A percentile compares a stretch with the other conserved stretches of the same genome.
Conservation (phyloP, 2,888 invertebrate genomes). For the Drosophila conformis region DNA sequence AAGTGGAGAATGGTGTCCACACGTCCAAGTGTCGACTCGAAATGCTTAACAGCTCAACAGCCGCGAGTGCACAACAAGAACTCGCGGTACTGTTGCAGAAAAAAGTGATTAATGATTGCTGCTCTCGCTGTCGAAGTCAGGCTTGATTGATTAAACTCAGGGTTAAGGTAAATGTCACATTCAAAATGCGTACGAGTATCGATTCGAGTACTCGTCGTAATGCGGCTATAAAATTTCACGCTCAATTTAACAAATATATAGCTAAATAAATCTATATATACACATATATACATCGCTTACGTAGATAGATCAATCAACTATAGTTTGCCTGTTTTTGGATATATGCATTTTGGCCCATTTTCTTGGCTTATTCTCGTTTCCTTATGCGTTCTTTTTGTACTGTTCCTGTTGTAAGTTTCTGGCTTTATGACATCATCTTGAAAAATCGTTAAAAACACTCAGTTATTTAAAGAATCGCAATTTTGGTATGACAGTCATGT, state of each 20-base stretch:
- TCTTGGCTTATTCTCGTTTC: not conserved
- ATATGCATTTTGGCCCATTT: constrained; percentile 32
- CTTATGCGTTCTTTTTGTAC: not conserved
- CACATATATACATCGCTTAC: not conserved
- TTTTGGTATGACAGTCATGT: constrained; percentile 67
- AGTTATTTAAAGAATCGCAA: constrained; percentile 49
- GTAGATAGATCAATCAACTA: constrained; percentile 5
- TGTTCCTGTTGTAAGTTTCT: constrained; percentile 14
- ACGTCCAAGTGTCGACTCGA: constrained; percentile 18
- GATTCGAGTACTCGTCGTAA: constrained; percentile 24
- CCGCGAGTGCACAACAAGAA: constrained; percentile 7
- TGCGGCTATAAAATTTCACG: constrained; percentile 58
- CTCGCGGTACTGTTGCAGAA: constrained; percentile 21
- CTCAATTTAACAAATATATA: constrained; percentile 60
- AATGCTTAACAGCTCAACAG: constrained; percentile 40
- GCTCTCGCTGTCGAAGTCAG: constrained; percentile 50
- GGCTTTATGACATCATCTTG: constrained; percentile 54
- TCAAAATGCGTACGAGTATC: constrained; percentile 13
- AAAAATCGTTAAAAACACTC: constrained; percentile 32
- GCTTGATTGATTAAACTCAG: constrained; percentile 76
- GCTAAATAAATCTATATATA: constrained; percentile 6
- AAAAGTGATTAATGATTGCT: constrained; percentile 47
- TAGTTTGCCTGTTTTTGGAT: not conserved
- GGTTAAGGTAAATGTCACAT: constrained; percentile 81
- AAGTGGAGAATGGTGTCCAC: constrained; percentile 29